phyloP scores from a whole-genome alignment of 2,113 vertebrate genomes.

The Mustelus asterias region DNA sequence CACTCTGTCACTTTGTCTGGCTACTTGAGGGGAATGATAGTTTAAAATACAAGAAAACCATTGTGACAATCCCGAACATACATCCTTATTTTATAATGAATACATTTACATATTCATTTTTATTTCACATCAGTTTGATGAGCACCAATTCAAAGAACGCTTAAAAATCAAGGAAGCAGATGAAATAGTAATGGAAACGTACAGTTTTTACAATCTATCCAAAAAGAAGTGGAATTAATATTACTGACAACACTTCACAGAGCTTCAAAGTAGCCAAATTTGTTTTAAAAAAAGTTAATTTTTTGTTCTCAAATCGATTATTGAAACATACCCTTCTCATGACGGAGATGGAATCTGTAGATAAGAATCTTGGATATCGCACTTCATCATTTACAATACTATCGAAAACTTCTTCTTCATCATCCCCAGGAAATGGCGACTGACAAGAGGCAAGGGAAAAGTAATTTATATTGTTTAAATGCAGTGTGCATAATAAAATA shows the following conservation, averaged over 20 bases:
- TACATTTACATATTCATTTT: background rate
- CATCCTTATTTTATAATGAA: background rate
- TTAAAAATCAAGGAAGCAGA: background rate
- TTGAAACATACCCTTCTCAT: conserved; percentile 83
- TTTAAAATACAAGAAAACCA: no score
- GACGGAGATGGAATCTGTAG: conserved; percentile 95
- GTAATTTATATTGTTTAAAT: background rate
- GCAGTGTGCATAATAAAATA: background rate
- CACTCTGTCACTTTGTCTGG: no score
- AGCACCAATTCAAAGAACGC: background rate
- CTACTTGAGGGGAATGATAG: no score
- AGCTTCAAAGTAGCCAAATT: background rate
- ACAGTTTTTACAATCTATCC: background rate
- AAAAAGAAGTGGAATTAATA: background rate
- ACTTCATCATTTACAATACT: conserved; percentile 99
- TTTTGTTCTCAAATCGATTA: background rate
- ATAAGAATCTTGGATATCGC: conserved; percentile 90
- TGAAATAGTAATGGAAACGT: background rate
- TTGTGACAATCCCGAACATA: no score
- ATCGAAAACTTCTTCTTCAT: conserved; percentile 98
- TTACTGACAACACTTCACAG: background rate
- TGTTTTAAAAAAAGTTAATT: background rate
- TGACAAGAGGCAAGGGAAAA: conserved; percentile 44
- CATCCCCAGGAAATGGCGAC: conserved; percentile 97
- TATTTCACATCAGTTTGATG: background rate